Percentiles rank a stretch among this genome's conserved stretches.
phyloP scores from a whole-genome alignment of 1,140 invertebrate genomes.

The Pseudomyrmex flavicornis region DNA sequence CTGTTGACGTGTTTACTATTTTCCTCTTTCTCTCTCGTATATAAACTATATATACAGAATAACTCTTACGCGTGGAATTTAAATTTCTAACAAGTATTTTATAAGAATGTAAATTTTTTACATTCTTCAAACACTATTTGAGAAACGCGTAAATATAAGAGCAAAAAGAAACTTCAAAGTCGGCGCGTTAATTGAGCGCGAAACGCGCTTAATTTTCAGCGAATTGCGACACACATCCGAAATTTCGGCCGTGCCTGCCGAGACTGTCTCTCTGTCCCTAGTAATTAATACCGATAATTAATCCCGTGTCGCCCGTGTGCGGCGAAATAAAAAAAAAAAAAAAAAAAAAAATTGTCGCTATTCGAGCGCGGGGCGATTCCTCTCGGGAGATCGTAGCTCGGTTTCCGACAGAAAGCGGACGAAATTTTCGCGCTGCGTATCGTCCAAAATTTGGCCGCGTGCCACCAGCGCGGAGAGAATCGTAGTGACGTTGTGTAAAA shows the following conservation, averaged over 20 bases:
- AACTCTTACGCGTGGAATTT: neutral
- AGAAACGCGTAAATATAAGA: no score
- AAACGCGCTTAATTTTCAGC: conserved; percentile 39
- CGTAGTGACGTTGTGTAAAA: conserved; percentile 45
- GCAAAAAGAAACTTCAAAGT: neutral
- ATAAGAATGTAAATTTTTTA: neutral
- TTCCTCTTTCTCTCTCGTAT: neutral
- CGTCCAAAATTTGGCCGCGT: conserved; percentile 59
- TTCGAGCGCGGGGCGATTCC: conserved; percentile 40
- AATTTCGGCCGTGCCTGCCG: conserved; percentile 38
- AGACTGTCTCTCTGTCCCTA: conserved; percentile 18
- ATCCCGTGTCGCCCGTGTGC: conserved; percentile 61
- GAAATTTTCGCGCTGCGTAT: conserved; percentile 57
- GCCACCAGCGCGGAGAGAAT: conserved; percentile 43
- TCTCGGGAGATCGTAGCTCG: conserved; percentile 57
- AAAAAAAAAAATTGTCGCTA: conserved; percentile 40
- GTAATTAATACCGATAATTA: conserved; percentile 75
- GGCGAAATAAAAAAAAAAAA: conserved; percentile 58
- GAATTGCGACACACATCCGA: conserved; percentile 19
- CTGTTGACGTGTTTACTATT: neutral
- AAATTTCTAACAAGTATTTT: neutral
- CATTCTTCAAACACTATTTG: no score
- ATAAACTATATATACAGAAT: no score
- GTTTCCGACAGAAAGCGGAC: conserved; percentile 63
- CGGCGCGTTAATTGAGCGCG: conserved; percentile 24